Conservation (phyloP, 1,140 invertebrate species). For the Pygmarrhopalites habei region DNA sequence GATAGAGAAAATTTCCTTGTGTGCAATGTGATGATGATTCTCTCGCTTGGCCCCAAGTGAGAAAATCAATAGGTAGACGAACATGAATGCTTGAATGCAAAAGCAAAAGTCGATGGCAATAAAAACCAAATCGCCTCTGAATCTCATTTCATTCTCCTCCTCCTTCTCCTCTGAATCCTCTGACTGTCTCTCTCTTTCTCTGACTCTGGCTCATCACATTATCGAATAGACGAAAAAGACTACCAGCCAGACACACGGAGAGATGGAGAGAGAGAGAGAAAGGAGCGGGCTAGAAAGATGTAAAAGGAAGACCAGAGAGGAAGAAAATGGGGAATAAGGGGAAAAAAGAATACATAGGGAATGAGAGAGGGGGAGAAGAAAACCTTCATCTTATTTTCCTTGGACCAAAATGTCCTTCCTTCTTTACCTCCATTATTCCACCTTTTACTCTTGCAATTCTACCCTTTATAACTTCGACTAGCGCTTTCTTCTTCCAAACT, state of each 20-base stretch:
- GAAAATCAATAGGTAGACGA: conserved; percentile 40
- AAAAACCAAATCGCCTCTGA: conserved; percentile 40
- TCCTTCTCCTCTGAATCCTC: background rate
- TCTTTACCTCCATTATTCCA: background rate
- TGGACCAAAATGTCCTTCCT: background rate
- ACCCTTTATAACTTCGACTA: no score
- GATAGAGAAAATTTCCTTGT: conserved; percentile 1
- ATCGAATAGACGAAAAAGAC: no score
- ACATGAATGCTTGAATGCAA: no score
- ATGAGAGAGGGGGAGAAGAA: background rate
- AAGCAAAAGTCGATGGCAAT: conserved; percentile 41
- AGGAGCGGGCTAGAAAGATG: no score
- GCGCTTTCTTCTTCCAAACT: no score
- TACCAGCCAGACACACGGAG: no score
- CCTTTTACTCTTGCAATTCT: background rate
- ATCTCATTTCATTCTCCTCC: conserved; percentile 36
- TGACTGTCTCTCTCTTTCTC: no score
- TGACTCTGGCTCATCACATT: no score
- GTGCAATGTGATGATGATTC: conserved; percentile 27
- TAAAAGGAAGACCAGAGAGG: no score
- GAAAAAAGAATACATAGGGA: no score
- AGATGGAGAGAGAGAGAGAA: no score
- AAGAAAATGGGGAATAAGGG: no score
- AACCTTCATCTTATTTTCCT: background rate
- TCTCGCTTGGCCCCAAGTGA: conserved; percentile 34